Conservation (phyloP, 2,888 invertebrate species). For the Caprella mutica region DNA sequence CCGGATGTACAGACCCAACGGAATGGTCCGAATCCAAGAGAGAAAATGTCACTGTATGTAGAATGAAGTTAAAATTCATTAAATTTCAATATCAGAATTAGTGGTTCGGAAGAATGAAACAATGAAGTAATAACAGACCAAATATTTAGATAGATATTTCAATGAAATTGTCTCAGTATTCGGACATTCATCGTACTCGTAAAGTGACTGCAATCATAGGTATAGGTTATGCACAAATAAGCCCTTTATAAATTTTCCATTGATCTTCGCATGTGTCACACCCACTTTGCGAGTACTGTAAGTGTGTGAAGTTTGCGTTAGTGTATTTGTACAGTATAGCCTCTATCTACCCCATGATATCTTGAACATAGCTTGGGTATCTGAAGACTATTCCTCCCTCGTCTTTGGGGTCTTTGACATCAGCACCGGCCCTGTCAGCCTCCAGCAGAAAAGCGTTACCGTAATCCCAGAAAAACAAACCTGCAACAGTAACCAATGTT, state of each 20-base stretch:
- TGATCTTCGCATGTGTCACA: too few relatives aligned
- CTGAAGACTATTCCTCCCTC: constrained; percentile 37
- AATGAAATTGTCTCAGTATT: too few relatives aligned
- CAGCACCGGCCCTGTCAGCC: constrained; percentile 48
- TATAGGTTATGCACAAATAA: too few relatives aligned
- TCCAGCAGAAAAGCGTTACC: constrained; percentile 54
- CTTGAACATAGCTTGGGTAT: constrained; percentile 53
- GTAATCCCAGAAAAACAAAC: constrained; percentile 53
- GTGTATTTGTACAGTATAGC: constrained; percentile 2
- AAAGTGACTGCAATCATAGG: too few relatives aligned
- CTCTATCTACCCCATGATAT: constrained; percentile 49
- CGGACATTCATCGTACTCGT: too few relatives aligned
- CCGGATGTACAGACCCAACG: constrained; percentile 53
- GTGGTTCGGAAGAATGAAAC: neutral
- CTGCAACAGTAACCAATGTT: constrained; percentile 40
- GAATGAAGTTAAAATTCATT: neutral
- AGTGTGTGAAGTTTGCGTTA: neutral
- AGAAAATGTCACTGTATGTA: constrained; percentile 48
- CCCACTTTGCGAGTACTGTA: neutral
- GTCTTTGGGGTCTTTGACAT: constrained; percentile 41
- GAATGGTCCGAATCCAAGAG: constrained; percentile 54
- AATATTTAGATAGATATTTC: neutral
- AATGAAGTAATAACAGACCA: neutral
- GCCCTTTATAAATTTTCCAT: too few relatives aligned
- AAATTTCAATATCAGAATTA: too few relatives aligned